Evolutionary conservation across 92 coral and sea anemone genomes (phyloP).

Genomic region (Paramuricea clavata): DNA sequence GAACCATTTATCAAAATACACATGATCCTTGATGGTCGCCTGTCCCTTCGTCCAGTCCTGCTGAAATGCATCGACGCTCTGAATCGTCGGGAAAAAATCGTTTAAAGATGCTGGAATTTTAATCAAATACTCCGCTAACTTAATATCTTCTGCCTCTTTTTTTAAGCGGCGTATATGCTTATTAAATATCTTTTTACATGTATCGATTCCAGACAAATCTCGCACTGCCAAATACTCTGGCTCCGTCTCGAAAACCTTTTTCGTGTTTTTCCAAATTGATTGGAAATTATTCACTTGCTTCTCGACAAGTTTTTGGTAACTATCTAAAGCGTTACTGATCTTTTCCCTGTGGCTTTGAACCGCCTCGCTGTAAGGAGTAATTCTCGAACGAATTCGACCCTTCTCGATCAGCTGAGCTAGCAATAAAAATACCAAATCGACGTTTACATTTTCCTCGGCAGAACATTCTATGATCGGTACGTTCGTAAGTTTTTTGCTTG

Average conservation of each 20-base stretch:
- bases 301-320: constrained; percentile 86
- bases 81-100: constrained; percentile 87
- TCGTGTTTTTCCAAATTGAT: constrained; percentile 94
- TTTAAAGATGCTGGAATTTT: constrained; percentile 94
- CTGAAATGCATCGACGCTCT: constrained; percentile 80
- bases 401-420: constrained; percentile 93
- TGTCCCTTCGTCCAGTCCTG: constrained; percentile 92
- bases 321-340: constrained; percentile 77
- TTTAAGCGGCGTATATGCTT: constrained; percentile 91
- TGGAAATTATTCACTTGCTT: constrained; percentile 85
- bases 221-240: constrained; percentile 77
- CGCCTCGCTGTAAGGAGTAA: constrained; percentile 92
- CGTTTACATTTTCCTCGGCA: constrained; percentile 88
- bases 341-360: constrained; percentile 80
- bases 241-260: constrained; percentile 81
- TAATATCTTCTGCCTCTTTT: constrained; percentile 89
- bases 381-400: constrained; percentile 90
- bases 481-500: constrained; percentile 83
- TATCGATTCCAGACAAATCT: constrained; percentile 89
- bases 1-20: constrained; percentile 86
- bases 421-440: constrained; percentile 85
- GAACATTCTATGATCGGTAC: constrained; percentile 94
- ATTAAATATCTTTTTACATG: constrained; percentile 88
- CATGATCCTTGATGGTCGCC: constrained; percentile 82
- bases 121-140: constrained; percentile 79